A percentile compares a stretch with the other conserved stretches of the same genome.
Evolutionary conservation across 2,797 vertebrate species (phyloP).

Genomic region (Kryptolebias ocellatus): DNA sequence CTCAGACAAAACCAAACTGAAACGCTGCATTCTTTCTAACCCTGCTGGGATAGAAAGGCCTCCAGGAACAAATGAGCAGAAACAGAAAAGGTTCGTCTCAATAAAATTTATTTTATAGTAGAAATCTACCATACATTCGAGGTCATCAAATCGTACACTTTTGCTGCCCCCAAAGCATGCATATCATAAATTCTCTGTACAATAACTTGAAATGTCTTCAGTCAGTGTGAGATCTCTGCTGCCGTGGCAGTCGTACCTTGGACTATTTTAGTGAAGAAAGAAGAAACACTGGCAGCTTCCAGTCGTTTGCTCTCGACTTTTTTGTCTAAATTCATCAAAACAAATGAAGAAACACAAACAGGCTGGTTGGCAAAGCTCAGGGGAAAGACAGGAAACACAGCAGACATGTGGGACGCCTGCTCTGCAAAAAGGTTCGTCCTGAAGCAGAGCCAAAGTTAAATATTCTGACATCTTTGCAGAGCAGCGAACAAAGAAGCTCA

Average conservation of each 20-base stretch:
- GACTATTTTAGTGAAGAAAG: constrained; percentile 78
- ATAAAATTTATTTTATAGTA: constrained; percentile 74
- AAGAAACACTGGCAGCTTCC: constrained; percentile 85
- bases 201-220: constrained; percentile 48
- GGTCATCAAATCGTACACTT: constrained; percentile 61
- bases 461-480: constrained; percentile 20
- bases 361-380: constrained; percentile 60
- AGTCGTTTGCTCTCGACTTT: constrained; percentile 76
- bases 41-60: background rate
- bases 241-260: constrained; percentile 63
- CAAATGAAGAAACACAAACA: constrained; percentile 46
- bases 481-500: constrained; percentile 8
- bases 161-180: constrained; percentile 74
- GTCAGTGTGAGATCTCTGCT: constrained; percentile 49
- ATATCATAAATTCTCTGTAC: constrained; percentile 57
- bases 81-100: constrained; percentile 51
- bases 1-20: too few species aligned
- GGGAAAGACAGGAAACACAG: constrained; percentile 44
- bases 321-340: constrained; percentile 83
- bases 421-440: background rate
- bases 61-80: constrained; percentile 24
- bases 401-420: constrained; percentile 20
- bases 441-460: background rate
- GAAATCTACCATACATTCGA: constrained; percentile 75
- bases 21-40: background rate